Evolutionary conservation across 2,797 vertebrate genomes (phyloP).

Genomic region (Chrysocyon brachyurus): DNA sequence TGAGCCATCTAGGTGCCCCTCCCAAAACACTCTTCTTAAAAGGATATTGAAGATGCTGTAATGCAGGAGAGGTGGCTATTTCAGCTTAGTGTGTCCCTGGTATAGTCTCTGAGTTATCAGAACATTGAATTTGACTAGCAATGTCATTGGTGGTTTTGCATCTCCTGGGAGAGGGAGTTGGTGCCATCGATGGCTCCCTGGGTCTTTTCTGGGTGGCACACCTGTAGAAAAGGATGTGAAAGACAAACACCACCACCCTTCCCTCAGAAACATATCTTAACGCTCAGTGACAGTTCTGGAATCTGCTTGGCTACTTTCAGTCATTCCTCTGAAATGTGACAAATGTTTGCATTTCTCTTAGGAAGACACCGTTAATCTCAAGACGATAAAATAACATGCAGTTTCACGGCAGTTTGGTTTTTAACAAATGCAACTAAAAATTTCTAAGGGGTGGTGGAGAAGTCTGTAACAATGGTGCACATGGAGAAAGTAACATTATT

Average conservation of each 20-base stretch:
- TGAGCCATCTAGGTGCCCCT: not conserved
- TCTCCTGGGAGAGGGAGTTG: not conserved
- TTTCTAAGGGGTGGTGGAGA: conserved; percentile 68
- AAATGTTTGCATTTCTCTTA: conserved; percentile 71
- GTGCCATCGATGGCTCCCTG: not conserved
- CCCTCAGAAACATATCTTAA: not conserved
- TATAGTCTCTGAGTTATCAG: not conserved
- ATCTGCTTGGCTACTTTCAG: conserved; percentile 53
- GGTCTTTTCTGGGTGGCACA: not conserved
- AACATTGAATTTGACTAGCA: not conserved
- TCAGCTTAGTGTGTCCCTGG: not conserved
- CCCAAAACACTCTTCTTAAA: not conserved
- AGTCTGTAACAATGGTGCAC: conserved; percentile 67
- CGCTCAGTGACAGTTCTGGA: not conserved
- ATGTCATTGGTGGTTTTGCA: not conserved
- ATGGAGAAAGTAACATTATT: conserved; percentile 79
- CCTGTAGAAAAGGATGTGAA: not conserved
- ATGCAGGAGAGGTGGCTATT: too few species aligned
- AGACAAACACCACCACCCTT: not conserved
- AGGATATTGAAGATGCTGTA: not conserved
- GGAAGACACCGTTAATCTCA: conserved; percentile 73
- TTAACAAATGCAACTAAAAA: conserved; percentile 82
- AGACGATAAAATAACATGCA: conserved; percentile 80
- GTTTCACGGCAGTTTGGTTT: conserved; percentile 62
- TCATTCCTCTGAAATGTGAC: conserved; percentile 73